Conservation (phyloP, 64 coral and sea anemone species). For the Porites lutea region DNA sequence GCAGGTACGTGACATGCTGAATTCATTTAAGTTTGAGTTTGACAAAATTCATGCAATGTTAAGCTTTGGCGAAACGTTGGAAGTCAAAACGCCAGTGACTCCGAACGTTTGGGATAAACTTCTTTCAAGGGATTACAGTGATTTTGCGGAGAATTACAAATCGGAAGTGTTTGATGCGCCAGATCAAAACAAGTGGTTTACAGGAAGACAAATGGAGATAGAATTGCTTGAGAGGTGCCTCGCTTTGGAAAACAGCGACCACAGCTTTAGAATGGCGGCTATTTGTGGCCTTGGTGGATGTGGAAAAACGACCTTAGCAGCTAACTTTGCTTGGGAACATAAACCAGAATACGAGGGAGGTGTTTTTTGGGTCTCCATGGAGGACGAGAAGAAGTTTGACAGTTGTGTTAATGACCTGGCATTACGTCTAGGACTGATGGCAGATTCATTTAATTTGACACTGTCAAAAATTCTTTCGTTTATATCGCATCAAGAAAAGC, state of each 20-base stretch:
- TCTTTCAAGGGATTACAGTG: not conserved
- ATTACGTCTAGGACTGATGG: conserved; percentile 26
- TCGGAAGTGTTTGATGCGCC: conserved; percentile 33
- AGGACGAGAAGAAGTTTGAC: conserved; percentile 37
- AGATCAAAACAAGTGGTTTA: conserved; percentile 48
- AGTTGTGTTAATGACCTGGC: conserved; percentile 50
- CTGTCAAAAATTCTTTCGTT: not conserved
- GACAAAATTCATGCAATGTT: no score
- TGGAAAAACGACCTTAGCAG: no score
- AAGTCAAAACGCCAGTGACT: no score
- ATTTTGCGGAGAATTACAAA: not conserved
- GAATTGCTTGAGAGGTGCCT: not conserved
- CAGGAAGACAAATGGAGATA: conserved; percentile 41
- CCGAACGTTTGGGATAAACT: no score
- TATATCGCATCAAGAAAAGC: no score
- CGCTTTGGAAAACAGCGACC: not conserved
- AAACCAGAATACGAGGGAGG: no score
- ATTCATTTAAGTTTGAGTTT: no score
- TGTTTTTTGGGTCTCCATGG: not conserved
- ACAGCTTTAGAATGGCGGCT: not conserved
- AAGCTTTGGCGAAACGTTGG: no score
- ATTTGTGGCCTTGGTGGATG: no score
- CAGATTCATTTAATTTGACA: not conserved
- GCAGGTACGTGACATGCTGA: no score
- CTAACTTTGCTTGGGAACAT: no score